Percentiles rank a stretch among this genome's conserved stretches.
phyloP scores from a whole-genome alignment of 2,888 invertebrate genomes.

The Agonopterix alstromeriana region DNA sequence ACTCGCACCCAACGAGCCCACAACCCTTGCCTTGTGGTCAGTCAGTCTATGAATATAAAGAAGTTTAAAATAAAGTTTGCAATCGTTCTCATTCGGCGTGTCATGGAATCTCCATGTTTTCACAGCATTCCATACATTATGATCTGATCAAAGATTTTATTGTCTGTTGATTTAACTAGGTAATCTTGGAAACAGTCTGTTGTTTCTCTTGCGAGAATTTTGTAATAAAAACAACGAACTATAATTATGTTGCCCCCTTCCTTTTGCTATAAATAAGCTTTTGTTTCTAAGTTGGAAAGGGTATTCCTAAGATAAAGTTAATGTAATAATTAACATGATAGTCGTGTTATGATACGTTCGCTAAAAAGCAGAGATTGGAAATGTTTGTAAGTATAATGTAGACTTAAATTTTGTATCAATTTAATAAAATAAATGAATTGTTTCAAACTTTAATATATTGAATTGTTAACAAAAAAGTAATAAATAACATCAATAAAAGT shows the following conservation, averaged over 20 bases:
- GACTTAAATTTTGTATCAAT: slow-evolving; percentile 4
- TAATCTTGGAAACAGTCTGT: neutral
- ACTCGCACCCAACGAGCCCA: too few species aligned
- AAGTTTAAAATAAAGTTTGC: too few species aligned
- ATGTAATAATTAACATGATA: slow-evolving; percentile 1
- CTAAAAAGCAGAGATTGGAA: slow-evolving; percentile 12
- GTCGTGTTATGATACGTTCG: slow-evolving; percentile 3
- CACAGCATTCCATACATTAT: neutral
- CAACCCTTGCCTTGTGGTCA: too few species aligned
- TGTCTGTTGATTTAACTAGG: too few species aligned
- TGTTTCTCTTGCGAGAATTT: neutral
- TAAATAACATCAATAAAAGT: slow-evolving; percentile 15
- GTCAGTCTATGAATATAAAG: too few species aligned
- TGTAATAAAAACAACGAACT: slow-evolving; percentile 6
- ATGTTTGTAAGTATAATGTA: neutral
- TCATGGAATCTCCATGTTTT: too few species aligned
- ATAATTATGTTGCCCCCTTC: neutral
- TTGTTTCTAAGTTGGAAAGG: slow-evolving; percentile 15
- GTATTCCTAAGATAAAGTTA: slow-evolving; percentile 15
- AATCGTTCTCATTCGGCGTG: too few species aligned
- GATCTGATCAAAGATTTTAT: too few species aligned
- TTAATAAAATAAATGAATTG: slow-evolving; percentile 5
- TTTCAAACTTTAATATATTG: slow-evolving; percentile 16
- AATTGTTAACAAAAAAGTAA: slow-evolving; percentile 16
- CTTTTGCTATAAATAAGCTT: slow-evolving; percentile 6